Base-by-base conservation (phyloP, 2,888 invertebrate genomes). In the Eristalis arbustorum region DNA sequence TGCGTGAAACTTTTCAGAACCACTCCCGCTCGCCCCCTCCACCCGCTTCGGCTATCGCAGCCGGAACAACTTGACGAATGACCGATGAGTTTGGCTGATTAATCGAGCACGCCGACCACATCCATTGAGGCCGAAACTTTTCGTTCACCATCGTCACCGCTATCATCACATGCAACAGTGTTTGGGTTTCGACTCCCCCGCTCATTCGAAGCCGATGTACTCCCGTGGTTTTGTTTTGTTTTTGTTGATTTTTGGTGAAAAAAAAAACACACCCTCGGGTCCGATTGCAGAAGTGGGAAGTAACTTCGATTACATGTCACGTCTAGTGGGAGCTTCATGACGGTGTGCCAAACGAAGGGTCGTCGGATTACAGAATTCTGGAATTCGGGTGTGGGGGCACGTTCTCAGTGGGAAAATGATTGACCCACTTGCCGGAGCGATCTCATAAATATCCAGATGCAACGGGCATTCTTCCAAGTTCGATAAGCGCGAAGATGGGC, bases 321-420 rank as follows among this genome's bases (percentile, higher is more conserved):
- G 80, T 80, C 23, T 34, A 40, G 56, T 57, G 40, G 72, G 22
- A 18, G 37, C 23, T 64, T 31, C 56, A 69, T n/a, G 31, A 42
- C 49, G 25, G 67, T 61, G 42, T 49, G 23, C 28, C 23, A 6
- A 14, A 56, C 31, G 18, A 18, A 49, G 49, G 18, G 49, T 18
- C 18, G 59, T 78, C 59, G 25, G 68, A 63, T 84, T 79, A 74
- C 83, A 13, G 62, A 73, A 56, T 10, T 49, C 8, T 10, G 37
- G 13, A 71, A 75, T n/a, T 40, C 22, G 59, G 4, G n/a, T 57
- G 62, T 59, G 23, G 14, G 23, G 63, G 63, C 84, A 84, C 84
- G 81, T 84, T 84, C 67, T 63, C 62, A 25, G 68, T 72, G 68
- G 67, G 57, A 76, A 72, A 71, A 23, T 66, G 63, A 66, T 78